These are phyloP conservation scores for Hydrotaea cyrtoneurina DNA, from an alignment of 2,888 invertebrate genomes.

Conservation along the genomic window DNA sequence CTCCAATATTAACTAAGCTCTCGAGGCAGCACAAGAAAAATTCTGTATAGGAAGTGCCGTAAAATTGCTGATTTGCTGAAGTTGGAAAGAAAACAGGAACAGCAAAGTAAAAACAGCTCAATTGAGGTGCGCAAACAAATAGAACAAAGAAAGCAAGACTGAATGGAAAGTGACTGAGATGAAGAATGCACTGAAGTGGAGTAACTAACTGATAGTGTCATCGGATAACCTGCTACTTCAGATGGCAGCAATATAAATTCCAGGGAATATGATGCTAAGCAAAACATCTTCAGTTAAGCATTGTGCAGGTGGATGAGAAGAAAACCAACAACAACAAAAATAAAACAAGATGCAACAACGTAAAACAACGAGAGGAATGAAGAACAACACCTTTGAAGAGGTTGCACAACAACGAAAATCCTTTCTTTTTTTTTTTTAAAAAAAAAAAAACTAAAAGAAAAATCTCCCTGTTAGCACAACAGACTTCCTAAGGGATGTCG, in stretches of 20 bases:
- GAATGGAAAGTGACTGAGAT: background rate
- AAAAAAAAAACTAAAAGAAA: background rate
- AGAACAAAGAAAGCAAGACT: background rate
- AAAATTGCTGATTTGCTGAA: slow-evolving; percentile 17
- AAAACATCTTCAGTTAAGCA: background rate
- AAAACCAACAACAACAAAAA: background rate
- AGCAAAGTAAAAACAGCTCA: background rate
- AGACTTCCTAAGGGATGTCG: background rate
- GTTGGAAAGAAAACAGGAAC: background rate
- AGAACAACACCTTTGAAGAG: slow-evolving; percentile 27
- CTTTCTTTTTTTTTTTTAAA: too few species aligned
- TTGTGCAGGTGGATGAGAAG: background rate
- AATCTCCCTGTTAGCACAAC: background rate
- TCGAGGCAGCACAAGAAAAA: background rate
- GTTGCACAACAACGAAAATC: background rate
- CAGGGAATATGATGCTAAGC: background rate
- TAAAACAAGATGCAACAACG: background rate
- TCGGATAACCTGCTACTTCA: slow-evolving; percentile 54
- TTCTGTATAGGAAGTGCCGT: background rate
- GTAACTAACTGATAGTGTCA: slow-evolving; percentile 53
- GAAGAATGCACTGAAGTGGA: slow-evolving; percentile 27
- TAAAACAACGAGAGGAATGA: slow-evolving; percentile 22
- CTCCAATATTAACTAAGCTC: slow-evolving; percentile 17
- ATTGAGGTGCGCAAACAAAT: slow-evolving; percentile 59
- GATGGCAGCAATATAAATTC: slow-evolving; percentile 2